phyloP scores from a whole-genome alignment of 2,888 invertebrate genomes.

The Diabrotica balteata region DNA sequence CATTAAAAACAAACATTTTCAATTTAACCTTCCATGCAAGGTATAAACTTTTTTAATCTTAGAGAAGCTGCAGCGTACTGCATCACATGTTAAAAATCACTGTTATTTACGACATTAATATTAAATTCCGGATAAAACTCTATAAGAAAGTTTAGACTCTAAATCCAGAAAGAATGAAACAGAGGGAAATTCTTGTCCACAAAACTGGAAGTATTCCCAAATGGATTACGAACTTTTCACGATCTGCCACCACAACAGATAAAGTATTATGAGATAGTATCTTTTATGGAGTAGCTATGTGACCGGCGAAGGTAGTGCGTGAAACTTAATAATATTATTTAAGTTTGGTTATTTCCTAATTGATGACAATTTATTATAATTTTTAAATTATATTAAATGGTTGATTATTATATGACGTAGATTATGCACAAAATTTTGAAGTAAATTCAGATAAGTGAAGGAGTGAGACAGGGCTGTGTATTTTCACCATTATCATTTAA shows the following conservation, averaged over 20 bases:
- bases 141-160: background rate
- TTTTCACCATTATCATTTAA: too few relatives aligned
- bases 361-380: too few relatives aligned
- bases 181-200: conserved; percentile 1
- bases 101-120: background rate
- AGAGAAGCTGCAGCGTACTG: background rate
- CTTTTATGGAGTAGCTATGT: background rate
- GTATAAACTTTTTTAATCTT: background rate
- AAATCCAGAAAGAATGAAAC: background rate
- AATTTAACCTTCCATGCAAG: too few relatives aligned
- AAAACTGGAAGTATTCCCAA: conserved; percentile 2
- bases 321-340: too few relatives aligned
- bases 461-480: too few relatives aligned
- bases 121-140: background rate
- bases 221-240: background rate
- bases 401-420: too few relatives aligned
- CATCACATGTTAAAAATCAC: background rate
- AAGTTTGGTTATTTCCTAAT: too few relatives aligned
- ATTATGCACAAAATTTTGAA: too few relatives aligned
- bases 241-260: conserved; percentile 1
- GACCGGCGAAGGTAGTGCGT: too few relatives aligned
- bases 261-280: background rate
- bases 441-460: too few relatives aligned
- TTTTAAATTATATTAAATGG: too few relatives aligned
- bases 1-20: too few relatives aligned